Evolutionary conservation across 2,113 vertebrate species (phyloP).

Genomic region (Oostethus manadensis): DNA sequence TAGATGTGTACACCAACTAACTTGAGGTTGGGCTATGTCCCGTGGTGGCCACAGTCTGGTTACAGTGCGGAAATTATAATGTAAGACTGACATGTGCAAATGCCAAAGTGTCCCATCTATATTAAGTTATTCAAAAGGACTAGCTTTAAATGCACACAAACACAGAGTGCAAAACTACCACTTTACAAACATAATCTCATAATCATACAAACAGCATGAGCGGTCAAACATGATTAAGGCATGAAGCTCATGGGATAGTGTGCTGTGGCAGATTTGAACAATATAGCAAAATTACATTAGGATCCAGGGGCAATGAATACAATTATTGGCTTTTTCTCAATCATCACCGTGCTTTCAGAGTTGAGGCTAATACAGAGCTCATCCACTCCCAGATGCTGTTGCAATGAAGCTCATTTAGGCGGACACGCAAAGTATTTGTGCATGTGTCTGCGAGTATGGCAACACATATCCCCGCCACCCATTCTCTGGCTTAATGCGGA

Average conservation of each 20-base stretch:
- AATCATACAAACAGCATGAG: constrained; percentile 35
- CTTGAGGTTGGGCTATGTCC: constrained; percentile 59
- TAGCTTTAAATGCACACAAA: constrained; percentile 52
- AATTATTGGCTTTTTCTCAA: constrained; percentile 67
- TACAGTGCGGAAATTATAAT: constrained; percentile 59
- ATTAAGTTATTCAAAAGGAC: constrained; percentile 68
- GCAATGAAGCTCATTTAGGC: constrained; percentile 75
- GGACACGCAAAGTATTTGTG: constrained; percentile 76
- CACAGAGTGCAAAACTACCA: constrained; percentile 26
- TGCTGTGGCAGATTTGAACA: constrained; percentile 75
- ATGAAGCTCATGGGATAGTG: constrained; percentile 56
- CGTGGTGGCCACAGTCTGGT: constrained; percentile 48
- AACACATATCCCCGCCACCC: constrained; percentile 67
- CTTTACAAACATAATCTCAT: constrained; percentile 35
- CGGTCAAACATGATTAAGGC: constrained; percentile 68
- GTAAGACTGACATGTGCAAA: constrained; percentile 68
- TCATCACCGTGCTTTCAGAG: constrained; percentile 69
- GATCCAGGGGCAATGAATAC: constrained; percentile 71
- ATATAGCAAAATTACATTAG: constrained; percentile 73
- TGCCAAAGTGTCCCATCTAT: constrained; percentile 47
- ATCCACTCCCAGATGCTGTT: constrained; percentile 75
- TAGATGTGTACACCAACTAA: constrained; percentile 52
- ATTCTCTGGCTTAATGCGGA: constrained; percentile 77
- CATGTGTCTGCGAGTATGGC: constrained; percentile 71
- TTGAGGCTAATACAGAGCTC: constrained; percentile 69